phyloP scores from a whole-genome alignment of 1,140 invertebrate species.

The Zaprionus camerounensis region DNA sequence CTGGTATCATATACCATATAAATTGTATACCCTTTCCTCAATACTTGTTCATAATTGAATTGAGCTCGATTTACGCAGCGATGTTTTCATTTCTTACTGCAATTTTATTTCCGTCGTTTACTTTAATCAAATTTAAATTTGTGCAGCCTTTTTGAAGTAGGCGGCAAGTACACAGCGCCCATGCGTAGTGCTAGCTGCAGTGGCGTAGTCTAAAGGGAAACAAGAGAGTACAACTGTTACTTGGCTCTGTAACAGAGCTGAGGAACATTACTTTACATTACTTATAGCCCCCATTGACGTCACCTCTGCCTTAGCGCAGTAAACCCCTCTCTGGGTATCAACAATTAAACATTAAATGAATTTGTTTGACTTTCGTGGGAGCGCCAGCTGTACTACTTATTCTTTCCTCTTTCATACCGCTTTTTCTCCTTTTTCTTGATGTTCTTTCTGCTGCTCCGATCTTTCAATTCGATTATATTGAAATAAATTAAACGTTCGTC shows the following conservation, averaged over 20 bases:
- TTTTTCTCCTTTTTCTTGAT: conserved; percentile 16
- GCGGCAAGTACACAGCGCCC: conserved; percentile 41
- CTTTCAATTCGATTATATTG: conserved; percentile 83
- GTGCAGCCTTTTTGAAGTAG: conserved; percentile 60
- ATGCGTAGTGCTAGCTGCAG: conserved; percentile 37
- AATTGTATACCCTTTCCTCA: neutral
- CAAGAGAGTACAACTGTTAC: neutral
- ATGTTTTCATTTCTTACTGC: conserved; percentile 47
- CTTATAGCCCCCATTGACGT: neutral
- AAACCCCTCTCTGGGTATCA: conserved; percentile 27
- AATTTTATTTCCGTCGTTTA: conserved; percentile 64
- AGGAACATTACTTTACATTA: no score
- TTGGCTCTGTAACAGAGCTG: no score
- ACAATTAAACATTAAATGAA: conserved; percentile 80
- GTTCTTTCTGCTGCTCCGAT: conserved; percentile 45
- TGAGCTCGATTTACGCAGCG: conserved; percentile 5
- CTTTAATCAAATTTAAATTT: conserved; percentile 77
- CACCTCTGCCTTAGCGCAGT: conserved; percentile 7
- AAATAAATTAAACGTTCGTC: conserved; percentile 83
- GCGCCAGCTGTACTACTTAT: conserved; percentile 44
- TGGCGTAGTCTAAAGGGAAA: conserved; percentile 1
- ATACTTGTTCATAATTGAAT: conserved; percentile 34
- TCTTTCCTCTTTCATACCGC: neutral
- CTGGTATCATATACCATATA: neutral
- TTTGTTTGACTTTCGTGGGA: conserved; percentile 81